Percentiles rank a stretch among this genome's conserved stretches.
Evolutionary conservation across 2,797 vertebrate genomes (phyloP).

Genomic region (Poecilia gillii): DNA sequence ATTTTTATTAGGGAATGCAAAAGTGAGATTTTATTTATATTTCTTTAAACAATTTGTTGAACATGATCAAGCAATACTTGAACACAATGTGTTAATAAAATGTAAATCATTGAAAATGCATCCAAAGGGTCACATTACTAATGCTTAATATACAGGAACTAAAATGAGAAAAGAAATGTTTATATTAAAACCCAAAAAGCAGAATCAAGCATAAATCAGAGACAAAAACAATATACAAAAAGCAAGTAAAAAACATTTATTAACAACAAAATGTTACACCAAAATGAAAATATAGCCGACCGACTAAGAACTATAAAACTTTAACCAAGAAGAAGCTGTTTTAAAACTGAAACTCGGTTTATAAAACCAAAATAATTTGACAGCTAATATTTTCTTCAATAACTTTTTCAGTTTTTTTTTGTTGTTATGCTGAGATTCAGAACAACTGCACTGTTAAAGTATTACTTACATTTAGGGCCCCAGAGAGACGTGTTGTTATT

Average conservation of each 20-base stretch:
- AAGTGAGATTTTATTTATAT: background rate
- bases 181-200: background rate
- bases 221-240: background rate
- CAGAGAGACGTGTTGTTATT: background rate
- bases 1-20: background rate
- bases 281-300: background rate
- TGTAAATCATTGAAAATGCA: background rate
- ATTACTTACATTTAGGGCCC: background rate
- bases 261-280: background rate
- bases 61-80: background rate
- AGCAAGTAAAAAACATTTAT: background rate
- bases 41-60: background rate
- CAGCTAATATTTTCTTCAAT: background rate
- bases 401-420: background rate
- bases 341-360: background rate
- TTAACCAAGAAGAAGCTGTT: background rate
- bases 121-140: background rate
- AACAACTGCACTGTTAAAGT: background rate
- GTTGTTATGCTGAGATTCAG: background rate
- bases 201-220: background rate
- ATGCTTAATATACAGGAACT: background rate
- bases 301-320: background rate
- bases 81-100: background rate
- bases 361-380: background rate
- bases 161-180: background rate